Evolutionary conservation across 1,140 invertebrate species (phyloP).

Genomic region (Drosophila auraria): DNA sequence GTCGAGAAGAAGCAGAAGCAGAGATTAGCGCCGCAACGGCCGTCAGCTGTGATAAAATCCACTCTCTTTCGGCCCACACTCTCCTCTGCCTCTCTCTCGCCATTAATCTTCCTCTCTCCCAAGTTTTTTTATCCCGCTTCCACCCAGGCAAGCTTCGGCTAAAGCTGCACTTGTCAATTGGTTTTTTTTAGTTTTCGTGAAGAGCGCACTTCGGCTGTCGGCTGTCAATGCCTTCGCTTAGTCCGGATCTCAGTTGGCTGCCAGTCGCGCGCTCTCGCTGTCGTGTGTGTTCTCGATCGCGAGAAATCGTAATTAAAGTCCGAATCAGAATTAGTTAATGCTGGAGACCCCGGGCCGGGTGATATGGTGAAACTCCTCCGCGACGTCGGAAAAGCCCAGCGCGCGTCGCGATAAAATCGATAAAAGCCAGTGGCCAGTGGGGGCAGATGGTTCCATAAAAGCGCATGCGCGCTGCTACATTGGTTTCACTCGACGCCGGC

Average conservation of each 20-base stretch:
- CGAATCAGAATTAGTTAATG: conserved; percentile 17
- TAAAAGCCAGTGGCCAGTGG: conserved; percentile 9
- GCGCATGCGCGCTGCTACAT: conserved; percentile 38
- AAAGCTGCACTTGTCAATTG: conserved; percentile 73
- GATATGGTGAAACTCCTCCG: conserved; percentile 38
- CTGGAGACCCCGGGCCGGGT: conserved; percentile 27
- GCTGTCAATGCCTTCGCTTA: not conserved
- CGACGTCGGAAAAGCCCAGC: conserved; percentile 55
- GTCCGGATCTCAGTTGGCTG: conserved; percentile 52
- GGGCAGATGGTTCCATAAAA: conserved; percentile 57
- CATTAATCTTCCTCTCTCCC: conserved; percentile 1
- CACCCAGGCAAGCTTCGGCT: conserved; percentile 42
- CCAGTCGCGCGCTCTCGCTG: conserved; percentile 58
- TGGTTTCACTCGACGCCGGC: conserved; percentile 62
- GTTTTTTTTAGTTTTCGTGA: not conserved
- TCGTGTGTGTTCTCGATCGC: conserved; percentile 47
- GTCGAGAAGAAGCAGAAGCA: not conserved
- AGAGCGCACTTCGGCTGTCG: conserved; percentile 7
- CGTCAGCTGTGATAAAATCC: conserved; percentile 45
- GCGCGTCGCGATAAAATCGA: conserved; percentile 19
- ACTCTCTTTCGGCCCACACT: not conserved
- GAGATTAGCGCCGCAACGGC: conserved; percentile 21
- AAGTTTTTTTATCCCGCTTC: not conserved
- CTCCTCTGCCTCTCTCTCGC: not conserved
- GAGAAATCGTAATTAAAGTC: conserved; percentile 7